These are phyloP conservation scores for Junco hyemalis DNA, from an alignment of 2,113 vertebrate genomes.

Conservation along the genomic window DNA sequence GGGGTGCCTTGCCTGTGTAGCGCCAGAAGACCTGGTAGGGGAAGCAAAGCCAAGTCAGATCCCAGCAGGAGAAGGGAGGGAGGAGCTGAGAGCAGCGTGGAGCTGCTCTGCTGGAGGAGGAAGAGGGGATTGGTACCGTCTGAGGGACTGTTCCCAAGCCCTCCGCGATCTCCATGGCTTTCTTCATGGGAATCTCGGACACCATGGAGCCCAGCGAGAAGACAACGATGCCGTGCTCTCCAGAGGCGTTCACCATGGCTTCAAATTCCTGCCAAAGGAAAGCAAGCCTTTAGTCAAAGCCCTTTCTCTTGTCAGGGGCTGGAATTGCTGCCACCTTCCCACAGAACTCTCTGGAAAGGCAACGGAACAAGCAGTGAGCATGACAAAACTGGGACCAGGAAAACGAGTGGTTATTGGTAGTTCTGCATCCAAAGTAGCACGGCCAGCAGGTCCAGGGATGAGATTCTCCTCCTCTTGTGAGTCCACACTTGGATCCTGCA, in stretches of 20 bases:
- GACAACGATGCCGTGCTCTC: constrained; percentile 88
- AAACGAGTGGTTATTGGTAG: not conserved
- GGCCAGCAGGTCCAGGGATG: not conserved
- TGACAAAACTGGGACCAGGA: not conserved
- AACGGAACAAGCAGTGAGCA: not conserved
- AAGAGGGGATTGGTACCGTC: constrained; percentile 72
- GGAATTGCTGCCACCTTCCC: rapidly evolving
- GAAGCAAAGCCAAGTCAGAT: not conserved
- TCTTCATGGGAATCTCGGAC: constrained; percentile 82
- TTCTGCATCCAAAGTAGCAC: not conserved
- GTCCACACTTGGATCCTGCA: not conserved
- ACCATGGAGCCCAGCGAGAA: constrained; percentile 91
- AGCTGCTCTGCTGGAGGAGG: not conserved
- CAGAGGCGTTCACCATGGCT: constrained; percentile 86
- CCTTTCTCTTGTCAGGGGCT: not conserved
- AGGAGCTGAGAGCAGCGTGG: not conserved
- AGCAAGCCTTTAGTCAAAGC: not conserved
- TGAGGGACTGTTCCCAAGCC: constrained; percentile 89
- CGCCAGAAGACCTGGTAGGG: constrained; percentile 87
- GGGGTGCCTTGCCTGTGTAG: constrained; percentile 77
- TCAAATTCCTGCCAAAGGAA: constrained; percentile 82
- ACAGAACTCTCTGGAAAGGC: not conserved
- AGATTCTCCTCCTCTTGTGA: not conserved
- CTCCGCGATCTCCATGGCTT: constrained; percentile 79
- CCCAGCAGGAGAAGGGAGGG: not conserved